Evolutionary conservation across 30 jellyfish, hydroid and myxozoan genomes (phyloP).

Genomic region (Mastigias papua): DNA sequence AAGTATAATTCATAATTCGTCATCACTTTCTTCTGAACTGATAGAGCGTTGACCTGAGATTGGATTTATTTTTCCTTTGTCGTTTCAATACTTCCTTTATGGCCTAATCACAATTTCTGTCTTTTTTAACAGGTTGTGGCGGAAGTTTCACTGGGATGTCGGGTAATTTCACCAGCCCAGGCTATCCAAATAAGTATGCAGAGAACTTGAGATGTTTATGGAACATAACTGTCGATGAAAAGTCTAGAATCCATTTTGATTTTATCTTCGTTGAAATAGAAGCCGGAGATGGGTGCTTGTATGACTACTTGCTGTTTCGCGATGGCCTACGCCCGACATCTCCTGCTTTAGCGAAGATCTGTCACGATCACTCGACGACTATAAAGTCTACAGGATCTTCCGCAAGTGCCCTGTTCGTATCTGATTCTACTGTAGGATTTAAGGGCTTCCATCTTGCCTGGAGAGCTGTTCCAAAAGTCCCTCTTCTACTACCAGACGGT

Average conservation of each 20-base stretch:
- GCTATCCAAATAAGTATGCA: slow-evolving; percentile 82
- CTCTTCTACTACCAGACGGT: slow-evolving; percentile 65
- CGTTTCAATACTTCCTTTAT: too few relatives aligned
- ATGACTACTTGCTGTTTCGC: slow-evolving; percentile 76
- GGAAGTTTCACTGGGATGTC: slow-evolving; percentile 55
- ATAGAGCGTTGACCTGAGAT: too few relatives aligned
- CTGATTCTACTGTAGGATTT: slow-evolving; percentile 80
- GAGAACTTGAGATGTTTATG: slow-evolving; percentile 51
- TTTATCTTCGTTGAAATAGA: slow-evolving; percentile 76
- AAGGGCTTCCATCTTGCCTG: slow-evolving; percentile 82
- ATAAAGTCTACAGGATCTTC: slow-evolving; percentile 81
- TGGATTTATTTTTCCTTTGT: too few relatives aligned
- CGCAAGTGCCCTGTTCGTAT: slow-evolving; percentile 67
- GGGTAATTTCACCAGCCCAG: slow-evolving; percentile 90
- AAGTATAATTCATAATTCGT: too few relatives aligned
- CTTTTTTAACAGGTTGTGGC: slow-evolving; percentile 89
- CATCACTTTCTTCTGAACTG: too few relatives aligned
- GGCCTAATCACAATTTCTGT: too few relatives aligned
- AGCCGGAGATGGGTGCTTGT: slow-evolving; percentile 74
- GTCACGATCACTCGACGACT: slow-evolving; percentile 50
- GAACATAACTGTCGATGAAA: slow-evolving; percentile 47
- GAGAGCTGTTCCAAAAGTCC: slow-evolving; percentile 81
- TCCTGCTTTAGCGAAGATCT: slow-evolving; percentile 65
- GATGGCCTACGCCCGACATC: slow-evolving; percentile 81
- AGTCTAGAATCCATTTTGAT: slow-evolving; percentile 64